Conservation (phyloP, 2,113 vertebrate species). For the Narcine bancroftii region DNA sequence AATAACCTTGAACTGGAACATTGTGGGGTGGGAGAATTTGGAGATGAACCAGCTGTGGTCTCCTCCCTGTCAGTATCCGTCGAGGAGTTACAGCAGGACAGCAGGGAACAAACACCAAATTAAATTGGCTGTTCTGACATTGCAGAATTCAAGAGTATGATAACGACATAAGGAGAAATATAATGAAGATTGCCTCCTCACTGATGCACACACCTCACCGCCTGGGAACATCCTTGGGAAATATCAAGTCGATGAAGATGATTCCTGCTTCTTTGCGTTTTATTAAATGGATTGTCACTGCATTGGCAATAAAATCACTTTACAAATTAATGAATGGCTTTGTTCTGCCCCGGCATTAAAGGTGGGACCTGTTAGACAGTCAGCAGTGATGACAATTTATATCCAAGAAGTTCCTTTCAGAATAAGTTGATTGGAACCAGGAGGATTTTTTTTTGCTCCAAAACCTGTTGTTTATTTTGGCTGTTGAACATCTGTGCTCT, state of each 20-base stretch:
- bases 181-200: too few species aligned
- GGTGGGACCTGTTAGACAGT: not conserved
- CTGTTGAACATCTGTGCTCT: too few species aligned
- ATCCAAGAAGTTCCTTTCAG: too few species aligned
- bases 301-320: conserved; percentile 1
- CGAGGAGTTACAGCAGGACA: not conserved
- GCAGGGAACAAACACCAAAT: not conserved
- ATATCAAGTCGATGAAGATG: too few species aligned
- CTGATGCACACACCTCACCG: too few species aligned
- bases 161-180: not conserved
- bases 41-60: not conserved
- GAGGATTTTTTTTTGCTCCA: too few species aligned
- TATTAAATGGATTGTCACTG: not conserved
- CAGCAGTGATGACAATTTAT: too few species aligned
- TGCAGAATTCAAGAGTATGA: conserved; percentile 24
- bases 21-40: not conserved
- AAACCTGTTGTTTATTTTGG: too few species aligned
- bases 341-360: not conserved
- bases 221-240: not conserved
- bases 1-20: too few species aligned
- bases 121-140: not conserved
- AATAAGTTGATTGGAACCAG: too few species aligned
- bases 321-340: not conserved
- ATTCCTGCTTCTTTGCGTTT: not conserved
- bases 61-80: not conserved